Evolutionary conservation across 1,140 invertebrate species (phyloP), one percentile per base, ranked within the genome.

Genomic region (Hylaeus anthracinus): DNA sequence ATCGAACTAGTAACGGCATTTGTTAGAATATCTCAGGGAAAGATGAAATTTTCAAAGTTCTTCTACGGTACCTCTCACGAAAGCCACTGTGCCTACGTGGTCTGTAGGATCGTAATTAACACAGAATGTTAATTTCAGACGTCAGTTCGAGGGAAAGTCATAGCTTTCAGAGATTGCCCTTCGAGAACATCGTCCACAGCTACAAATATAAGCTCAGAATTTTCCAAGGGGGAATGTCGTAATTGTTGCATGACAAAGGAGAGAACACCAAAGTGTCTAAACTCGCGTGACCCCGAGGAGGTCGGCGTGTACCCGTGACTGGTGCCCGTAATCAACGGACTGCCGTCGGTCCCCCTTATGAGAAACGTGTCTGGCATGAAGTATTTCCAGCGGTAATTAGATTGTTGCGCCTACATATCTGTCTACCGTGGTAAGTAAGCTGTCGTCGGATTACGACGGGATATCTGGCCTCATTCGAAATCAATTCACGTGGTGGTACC

Each of bases 281-380:
- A 76, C 58, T 76, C 48, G 65, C 8, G 1, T 39, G 64, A 53
- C 48, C 48, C 45, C 3, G 14, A n/a, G 26, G 78, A 72, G 72
- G 72, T 60, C 74, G 61, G 72, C 39, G 14, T 14, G 73, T 71
- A 53, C 64, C 55, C 45, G 58, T 15, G 51, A 39, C 53, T 45
- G 51, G 56, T 63, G 72, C 56, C 39, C 53, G 66, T 84, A 87
- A 87, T 87, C 86, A 86, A 53, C 56, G 56, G 64, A 72, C 66
- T 75, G 61, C 60, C 56, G 75, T 58, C 84, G 69, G 71, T 48
- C 51, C 83, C 74, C 85, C 88, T 91, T 92, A 90, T 91, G 89
- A 91, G 88, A 91, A 88, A 92, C 91, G 91, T 92, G 91, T 91
- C 89, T 90, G 72, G 91, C 90, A 90, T 92, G 76, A 79, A 77